A percentile compares a stretch with the other conserved stretches of the same genome.
phyloP scores from a whole-genome alignment of 2,797 vertebrate genomes.

The Anabacerthia variegaticeps region DNA sequence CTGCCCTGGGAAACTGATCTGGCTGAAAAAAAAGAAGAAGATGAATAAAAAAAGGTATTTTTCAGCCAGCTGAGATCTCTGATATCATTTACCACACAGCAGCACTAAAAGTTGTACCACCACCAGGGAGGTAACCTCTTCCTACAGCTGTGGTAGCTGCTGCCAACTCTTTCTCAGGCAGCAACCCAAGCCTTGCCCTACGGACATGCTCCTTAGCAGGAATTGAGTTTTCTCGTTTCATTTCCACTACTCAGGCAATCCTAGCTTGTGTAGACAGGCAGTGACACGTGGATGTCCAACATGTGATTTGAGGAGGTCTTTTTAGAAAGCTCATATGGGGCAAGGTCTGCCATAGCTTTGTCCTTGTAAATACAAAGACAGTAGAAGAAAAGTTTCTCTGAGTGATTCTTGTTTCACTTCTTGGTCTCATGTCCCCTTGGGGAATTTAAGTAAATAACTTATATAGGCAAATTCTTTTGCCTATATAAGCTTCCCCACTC shows the following conservation, averaged over 20 bases:
- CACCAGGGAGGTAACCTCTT: neutral
- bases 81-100: neutral
- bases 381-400: neutral
- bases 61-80: neutral
- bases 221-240: neutral
- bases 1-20: neutral
- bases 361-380: neutral
- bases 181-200: neutral
- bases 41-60: neutral
- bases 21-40: neutral
- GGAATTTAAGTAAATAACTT: neutral
- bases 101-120: neutral
- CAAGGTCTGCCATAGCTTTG: neutral
- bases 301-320: neutral
- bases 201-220: neutral
- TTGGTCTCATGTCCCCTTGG: neutral
- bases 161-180: slow-evolving; percentile 15
- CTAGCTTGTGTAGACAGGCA: neutral
- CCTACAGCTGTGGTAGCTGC: neutral
- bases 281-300: neutral
- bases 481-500: neutral
- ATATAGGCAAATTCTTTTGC: neutral
- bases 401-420: neutral
- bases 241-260: neutral
- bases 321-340: neutral